phyloP scores from a whole-genome alignment of 2,797 vertebrate genomes.

The Epinephelus awoara region DNA sequence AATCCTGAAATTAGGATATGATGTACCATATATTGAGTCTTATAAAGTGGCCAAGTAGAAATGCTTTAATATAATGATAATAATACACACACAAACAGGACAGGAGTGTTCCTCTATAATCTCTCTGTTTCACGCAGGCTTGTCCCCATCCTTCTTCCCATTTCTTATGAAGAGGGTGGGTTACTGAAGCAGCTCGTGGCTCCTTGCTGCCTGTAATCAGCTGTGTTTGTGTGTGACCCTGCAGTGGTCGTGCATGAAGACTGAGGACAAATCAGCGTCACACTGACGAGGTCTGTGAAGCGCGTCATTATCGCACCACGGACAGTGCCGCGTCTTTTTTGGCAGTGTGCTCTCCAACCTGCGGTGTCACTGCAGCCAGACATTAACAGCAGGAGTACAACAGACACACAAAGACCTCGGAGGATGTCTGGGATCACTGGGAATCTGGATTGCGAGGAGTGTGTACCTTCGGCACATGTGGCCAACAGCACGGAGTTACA shows the following conservation, averaged over 20 bases:
- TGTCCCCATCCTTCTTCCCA: not conserved
- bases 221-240: constrained; percentile 6
- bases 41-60: not conserved
- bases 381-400: constrained; percentile 10
- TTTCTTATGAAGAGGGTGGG: not conserved
- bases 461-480: constrained; percentile 79
- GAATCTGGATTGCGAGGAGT: constrained; percentile 83
- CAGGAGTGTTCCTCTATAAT: not conserved
- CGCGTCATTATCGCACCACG: constrained; percentile 4
- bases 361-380: constrained; percentile 36
- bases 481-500: constrained; percentile 85
- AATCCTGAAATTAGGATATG: not conserved
- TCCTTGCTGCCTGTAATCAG: not conserved
- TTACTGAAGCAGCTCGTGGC: not conserved
- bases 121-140: too few relatives aligned
- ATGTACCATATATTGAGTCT: too few relatives aligned
- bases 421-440: constrained; percentile 87
- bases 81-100: not conserved
- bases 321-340: not conserved
- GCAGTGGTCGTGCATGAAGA: constrained; percentile 7
- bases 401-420: constrained; percentile 14
- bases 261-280: constrained; percentile 44
- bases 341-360: constrained; percentile 26
- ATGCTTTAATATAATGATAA: not conserved
- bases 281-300: constrained; percentile 31